Evolutionary conservation across 2,797 vertebrate species (phyloP), one percentile per base, ranked within the genome.

Genomic region (Threskiornis aethiopicus): DNA sequence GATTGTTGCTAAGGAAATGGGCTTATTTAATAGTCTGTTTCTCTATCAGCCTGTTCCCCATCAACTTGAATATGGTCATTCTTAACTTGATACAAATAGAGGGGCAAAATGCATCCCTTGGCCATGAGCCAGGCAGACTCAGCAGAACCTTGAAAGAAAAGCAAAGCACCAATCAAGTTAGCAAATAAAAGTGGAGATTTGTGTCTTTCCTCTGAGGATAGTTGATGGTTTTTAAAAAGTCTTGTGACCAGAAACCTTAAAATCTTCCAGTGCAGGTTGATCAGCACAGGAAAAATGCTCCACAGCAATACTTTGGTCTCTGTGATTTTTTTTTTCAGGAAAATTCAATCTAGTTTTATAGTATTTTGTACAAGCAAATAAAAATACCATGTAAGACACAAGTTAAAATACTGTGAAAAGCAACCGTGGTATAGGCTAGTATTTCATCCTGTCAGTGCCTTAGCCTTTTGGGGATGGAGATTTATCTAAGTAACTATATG

Each of bases 171-270:
- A 70, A 82, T 78, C 80, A 89, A 91, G 83, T 78, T 76, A 66
- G 75, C 64, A 95, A 94, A 87, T 93, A 93, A 90, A 92, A 95
- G 72, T 58, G 61, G 54, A 87, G 72, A 93, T 96, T 77, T 90
- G 88, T 91, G 84, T 86, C 65, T 88, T 91, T 87, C 49, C 87
- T 96, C 79, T 78, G 75, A 93, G 89, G 57, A 20, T 49, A 57
- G 52, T 16, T 87, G 61, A 75, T 88, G 61, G 26, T n/a, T 90
- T 85, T 85, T 66, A 67, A 62, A 69, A 82, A 65, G 78, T 75
- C 71, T 78, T 77, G 55, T 89, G 78, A 91, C 54, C 39, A 87
- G 86, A 89, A 96, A 58, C 71, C 41, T 93, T 61, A 80, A 90
- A 73, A 83, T 64, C 72, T 69, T 72, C n/a, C 76, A 59, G 31